phyloP scores from a whole-genome alignment of 2,113 vertebrate genomes.

The Hoplias malabaricus region DNA sequence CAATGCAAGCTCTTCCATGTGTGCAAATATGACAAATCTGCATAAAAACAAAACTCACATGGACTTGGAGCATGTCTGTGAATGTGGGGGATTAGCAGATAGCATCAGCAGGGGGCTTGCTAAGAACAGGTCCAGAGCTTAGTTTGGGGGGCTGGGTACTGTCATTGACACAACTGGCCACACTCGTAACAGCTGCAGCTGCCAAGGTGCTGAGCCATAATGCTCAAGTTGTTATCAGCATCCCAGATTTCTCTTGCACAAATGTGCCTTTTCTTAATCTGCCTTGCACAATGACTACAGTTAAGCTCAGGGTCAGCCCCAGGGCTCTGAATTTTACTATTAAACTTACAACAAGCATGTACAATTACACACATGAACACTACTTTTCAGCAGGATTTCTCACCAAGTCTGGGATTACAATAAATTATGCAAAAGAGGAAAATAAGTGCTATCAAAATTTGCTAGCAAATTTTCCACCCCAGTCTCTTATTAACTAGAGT shows the following conservation, averaged over 20 bases:
- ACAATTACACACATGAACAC: neutral
- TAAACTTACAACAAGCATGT: neutral
- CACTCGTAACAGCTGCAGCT: constrained; percentile 8
- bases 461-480: neutral
- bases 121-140: neutral
- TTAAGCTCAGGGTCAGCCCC: neutral
- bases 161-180: constrained; percentile 1
- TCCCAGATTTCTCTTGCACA: neutral
- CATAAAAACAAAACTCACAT: neutral
- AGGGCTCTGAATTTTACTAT: neutral
- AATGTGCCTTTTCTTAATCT: constrained; percentile 9
- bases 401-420: neutral
- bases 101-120: neutral
- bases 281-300: neutral
- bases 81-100: constrained; percentile 16
- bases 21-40: neutral
- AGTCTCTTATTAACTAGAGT: neutral
- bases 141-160: neutral
- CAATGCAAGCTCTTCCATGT: constrained; percentile 2
- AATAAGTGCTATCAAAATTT: neutral
- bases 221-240: neutral
- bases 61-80: constrained; percentile 6
- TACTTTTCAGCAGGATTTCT: neutral
- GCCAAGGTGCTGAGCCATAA: neutral
- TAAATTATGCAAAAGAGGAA: neutral